phyloP scores from a whole-genome alignment of 2,113 vertebrate genomes.

The Pelmatolapia mariae region DNA sequence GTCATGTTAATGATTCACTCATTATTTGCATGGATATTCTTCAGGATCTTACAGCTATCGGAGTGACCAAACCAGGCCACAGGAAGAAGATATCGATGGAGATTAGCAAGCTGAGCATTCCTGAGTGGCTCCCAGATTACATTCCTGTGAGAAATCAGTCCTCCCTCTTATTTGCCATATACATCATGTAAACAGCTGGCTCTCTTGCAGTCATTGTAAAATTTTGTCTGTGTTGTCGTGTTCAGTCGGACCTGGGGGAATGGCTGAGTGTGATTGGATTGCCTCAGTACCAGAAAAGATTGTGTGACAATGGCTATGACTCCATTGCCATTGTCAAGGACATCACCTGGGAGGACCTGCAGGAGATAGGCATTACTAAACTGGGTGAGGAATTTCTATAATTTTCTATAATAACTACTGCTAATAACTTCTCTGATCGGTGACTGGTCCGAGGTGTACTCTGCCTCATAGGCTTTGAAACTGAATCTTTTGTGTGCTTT shows the following conservation, averaged over 20 bases:
- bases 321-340: slow-evolving; percentile 87
- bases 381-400: slow-evolving; percentile 75
- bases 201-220: background rate
- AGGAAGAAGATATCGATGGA: slow-evolving; percentile 93
- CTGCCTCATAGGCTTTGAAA: background rate
- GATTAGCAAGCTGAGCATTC: slow-evolving; percentile 85
- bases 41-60: slow-evolving; percentile 93
- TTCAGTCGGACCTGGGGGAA: slow-evolving; percentile 82
- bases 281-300: slow-evolving; percentile 91
- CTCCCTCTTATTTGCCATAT: background rate
- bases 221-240: background rate
- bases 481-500: background rate
- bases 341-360: slow-evolving; percentile 93
- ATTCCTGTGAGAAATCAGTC: slow-evolving; percentile 77
- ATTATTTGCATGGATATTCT: background rate
- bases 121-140: slow-evolving; percentile 90
- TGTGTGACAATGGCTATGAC: slow-evolving; percentile 90
- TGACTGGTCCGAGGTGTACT: background rate
- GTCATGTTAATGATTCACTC: background rate
- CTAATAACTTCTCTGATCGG: background rate
- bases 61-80: slow-evolving; percentile 93
- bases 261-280: slow-evolving; percentile 89
- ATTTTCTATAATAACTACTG: background rate
- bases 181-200: background rate
- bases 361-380: slow-evolving; percentile 92